phyloP scores from a whole-genome alignment of 2,888 invertebrate genomes.

The Sycophila texana region DNA sequence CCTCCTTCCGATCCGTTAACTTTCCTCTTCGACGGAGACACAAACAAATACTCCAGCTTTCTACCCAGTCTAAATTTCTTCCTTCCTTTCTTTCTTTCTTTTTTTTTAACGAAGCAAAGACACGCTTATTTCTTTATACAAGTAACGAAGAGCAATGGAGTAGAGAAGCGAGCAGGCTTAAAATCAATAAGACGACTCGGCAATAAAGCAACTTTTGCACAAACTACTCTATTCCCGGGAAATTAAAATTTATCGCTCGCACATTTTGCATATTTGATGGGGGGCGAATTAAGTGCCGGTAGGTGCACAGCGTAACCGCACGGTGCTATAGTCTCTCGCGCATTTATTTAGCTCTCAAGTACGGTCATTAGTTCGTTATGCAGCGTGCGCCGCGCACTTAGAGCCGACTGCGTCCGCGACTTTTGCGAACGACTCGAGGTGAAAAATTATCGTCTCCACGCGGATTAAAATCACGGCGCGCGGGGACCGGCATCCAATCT shows the following conservation, averaged over 20 bases:
- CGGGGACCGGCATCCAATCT: conserved; percentile 10
- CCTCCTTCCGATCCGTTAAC: conserved; percentile 24
- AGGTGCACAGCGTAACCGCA: not conserved
- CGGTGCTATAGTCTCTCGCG: not conserved
- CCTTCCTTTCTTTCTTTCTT: no score
- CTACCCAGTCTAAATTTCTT: no score
- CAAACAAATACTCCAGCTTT: not conserved
- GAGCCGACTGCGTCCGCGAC: not conserved
- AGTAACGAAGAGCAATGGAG: no score
- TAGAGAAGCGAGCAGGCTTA: no score
- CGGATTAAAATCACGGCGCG: conserved; percentile 31
- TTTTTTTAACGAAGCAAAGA: not conserved
- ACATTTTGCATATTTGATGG: no score
- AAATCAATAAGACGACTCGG: no score
- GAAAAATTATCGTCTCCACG: conserved; percentile 27
- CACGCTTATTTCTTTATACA: no score
- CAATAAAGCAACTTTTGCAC: no score
- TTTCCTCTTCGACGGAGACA: not conserved
- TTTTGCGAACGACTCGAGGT: conserved; percentile 6
- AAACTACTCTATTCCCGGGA: no score
- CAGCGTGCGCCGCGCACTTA: not conserved
- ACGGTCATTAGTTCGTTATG: not conserved
- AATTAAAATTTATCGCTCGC: no score
- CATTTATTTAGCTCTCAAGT: not conserved
- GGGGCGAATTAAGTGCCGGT: no score